Evolutionary conservation across 2,113 vertebrate genomes (phyloP), one percentile per base, ranked within the genome.

Genomic region (Poeciliopsis turrubarensis): DNA sequence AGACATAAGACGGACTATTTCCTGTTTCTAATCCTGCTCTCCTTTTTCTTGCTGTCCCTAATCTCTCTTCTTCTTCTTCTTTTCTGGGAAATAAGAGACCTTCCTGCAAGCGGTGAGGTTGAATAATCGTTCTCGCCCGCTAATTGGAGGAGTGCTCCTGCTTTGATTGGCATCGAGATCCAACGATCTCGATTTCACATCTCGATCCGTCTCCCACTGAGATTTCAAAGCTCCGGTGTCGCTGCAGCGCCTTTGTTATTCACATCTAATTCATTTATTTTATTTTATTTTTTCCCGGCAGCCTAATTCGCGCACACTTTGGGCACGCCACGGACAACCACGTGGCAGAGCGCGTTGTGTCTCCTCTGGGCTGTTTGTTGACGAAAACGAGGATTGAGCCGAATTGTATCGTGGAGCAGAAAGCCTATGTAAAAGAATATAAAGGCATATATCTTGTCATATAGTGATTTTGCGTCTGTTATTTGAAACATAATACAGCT

Each of bases 301-400:
- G 60, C 37, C 77, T 77, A 74, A 79, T 91, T 72, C 79, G 75
- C 75, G 76, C 86, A 77, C 84, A 86, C 81, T 88, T 86, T 88
- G 73, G 83, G 64, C 34, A 30, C 54, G 64, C 30, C 14, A 57
- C 34, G 74, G 83, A 86, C 87, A 84, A 88, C 83, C 86, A 73
- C 73, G 44, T 82, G 82, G 74, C 68, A 54, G 74, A 86, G 78
- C 65, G 63, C 13, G 63, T 80, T 44, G 85, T 68, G 70, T 68
- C 65, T 79, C 68, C 84, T 85, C 75, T 70, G n/a, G 62, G 75
- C 82, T 73, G 75, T 86, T 84, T 88, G 79, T 80, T 72, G 75
- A 81, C 67, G 69, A 77, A 80, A 89, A 76, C 70, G 32, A 19
- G 63, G 65, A 74, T 29, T 1, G 60, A 47, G 70, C 29, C 37